These are phyloP conservation scores for Sciurus carolinensis DNA, from an alignment of 2,797 vertebrate species.

Conservation along the genomic window DNA sequence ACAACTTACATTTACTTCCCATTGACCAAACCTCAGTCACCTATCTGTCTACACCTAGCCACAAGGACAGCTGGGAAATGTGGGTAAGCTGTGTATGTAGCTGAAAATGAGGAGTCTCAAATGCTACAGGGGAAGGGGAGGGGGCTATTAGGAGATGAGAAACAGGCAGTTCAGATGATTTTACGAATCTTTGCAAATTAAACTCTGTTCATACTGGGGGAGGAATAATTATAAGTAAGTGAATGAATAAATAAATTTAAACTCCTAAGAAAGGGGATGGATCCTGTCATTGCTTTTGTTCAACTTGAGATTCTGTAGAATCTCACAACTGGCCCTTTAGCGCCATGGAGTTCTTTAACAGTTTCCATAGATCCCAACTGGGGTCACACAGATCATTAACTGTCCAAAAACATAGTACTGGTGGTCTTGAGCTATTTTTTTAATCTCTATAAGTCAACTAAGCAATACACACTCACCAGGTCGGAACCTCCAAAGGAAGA, in stretches of 20 bases:
- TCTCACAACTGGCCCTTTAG: not conserved
- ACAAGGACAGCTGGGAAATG: not conserved
- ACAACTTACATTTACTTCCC: not conserved
- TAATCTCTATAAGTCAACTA: not conserved
- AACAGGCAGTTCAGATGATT: not conserved
- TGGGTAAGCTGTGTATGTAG: not conserved
- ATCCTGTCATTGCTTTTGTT: not conserved
- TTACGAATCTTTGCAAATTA: conserved; percentile 25
- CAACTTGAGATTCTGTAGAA: not conserved
- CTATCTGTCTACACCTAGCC: not conserved
- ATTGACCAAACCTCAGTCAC: not conserved
- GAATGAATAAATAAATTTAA: conserved; percentile 21
- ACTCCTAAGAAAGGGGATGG: not conserved
- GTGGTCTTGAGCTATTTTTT: not conserved
- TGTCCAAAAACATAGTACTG: not conserved
- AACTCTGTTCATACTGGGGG: not conserved
- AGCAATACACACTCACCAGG: not conserved
- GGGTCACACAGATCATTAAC: not conserved
- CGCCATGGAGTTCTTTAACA: not conserved
- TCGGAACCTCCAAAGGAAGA: not conserved
- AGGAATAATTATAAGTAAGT: not conserved
- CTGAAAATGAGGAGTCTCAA: conserved; percentile 9
- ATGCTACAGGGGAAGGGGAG: not conserved
- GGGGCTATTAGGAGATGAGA: not conserved
- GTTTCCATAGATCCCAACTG: not conserved